Base-by-base conservation (phyloP, 1,140 invertebrate species). In the Caerostris extrusa region DNA sequence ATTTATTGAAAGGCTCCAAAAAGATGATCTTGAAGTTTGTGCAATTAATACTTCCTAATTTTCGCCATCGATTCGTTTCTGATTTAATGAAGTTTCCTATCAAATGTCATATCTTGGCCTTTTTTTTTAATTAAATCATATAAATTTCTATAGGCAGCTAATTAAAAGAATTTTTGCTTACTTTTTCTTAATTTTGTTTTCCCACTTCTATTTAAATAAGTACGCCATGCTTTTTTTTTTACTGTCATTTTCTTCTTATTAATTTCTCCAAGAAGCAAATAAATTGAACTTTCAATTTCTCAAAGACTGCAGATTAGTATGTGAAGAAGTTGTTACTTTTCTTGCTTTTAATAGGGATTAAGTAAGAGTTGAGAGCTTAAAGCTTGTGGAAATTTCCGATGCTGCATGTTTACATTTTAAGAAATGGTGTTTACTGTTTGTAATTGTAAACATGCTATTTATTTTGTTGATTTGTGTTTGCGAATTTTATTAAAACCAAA, bases 251-350 rank as follows among this genome's bases (percentile, higher is more conserved):
- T 7, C 7, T 60, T 60, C 10, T 60, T 10, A 34, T 77, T 77
- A n/a, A 77, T 77, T 77, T 77, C n/a, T 7, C 10, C 14, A 50
- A n/a, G n/a, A n/a, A 77, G n/a, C 7, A 50, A 77, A 77, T 77
- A 77, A 77, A 77, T 77, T 77, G 69, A 50, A 77, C 6, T 7
- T 77, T 77, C 69, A 7, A 19, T 77, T 77, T 7, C 69, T 77
- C 50, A 8, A 77, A 77, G 69, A 77, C 12, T 50, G n/a, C 3
- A n/a, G n/a, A 77, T 77, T 19, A n/a, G 69, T 8, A 14, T 77
- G 3, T 7, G 3, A 77, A 50, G 58, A 7, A 10, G 58, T 60
- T 60, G 10, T 60, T 34, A 77, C 14, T 14, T 60, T 60, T 77
- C 19, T 19, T 77, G 12, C 12, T 77, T 34, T 17, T n/a, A 50